Base-by-base conservation (phyloP, 2,113 vertebrate genomes). In the Cynoglossus semilaevis region DNA sequence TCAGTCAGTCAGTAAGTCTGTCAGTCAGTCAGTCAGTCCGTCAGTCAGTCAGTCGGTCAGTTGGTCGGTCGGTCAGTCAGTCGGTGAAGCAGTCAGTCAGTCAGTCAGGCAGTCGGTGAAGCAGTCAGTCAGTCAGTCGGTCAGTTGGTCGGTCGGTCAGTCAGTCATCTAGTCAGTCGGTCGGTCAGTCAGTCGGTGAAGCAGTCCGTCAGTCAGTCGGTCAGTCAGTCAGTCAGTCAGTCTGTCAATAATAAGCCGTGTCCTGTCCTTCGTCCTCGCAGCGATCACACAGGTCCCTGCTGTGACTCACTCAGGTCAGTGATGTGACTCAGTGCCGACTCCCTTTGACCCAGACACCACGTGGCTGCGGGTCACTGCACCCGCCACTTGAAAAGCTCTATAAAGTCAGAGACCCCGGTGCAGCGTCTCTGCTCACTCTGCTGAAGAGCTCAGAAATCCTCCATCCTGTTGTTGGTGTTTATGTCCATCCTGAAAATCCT, bases 321-420 rank as follows among this genome's bases (percentile, higher is more conserved):
- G 42, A 15, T 14, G 7, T 62, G 63, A 67, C 41, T 65, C 54
- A 63, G 38, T 19, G 9, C 16, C 22, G 22, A 4, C 53, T 3
- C 57, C 62, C 51, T 63, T 53, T 71, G 47, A 69, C 40, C 65
- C 14, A 46, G n/a, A 64, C 50, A 16, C 51, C 29, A 22, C 1
- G 29, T 37, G 45, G 8, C 9, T 66, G 38, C 16, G 44, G 34
- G 56, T 49, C 44, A 37, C 37, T 12, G 38, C 42, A 8, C 29
- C 18, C 16, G 42, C 16, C 38, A 43, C 63, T 49, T 65, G 45
- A 46, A 22, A 54, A 43, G 46, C 16, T 62, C 49, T 22, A 14
- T 6, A 34, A 18, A 15, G 0, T 1, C 42, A 42, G 7, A 1
- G 36, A 17, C 51, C 29, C 17, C 13, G 15, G 5, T 22, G 51